Evolutionary conservation across 2,888 invertebrate genomes (phyloP).

Genomic region (Pristionchus fissidentatus): DNA sequence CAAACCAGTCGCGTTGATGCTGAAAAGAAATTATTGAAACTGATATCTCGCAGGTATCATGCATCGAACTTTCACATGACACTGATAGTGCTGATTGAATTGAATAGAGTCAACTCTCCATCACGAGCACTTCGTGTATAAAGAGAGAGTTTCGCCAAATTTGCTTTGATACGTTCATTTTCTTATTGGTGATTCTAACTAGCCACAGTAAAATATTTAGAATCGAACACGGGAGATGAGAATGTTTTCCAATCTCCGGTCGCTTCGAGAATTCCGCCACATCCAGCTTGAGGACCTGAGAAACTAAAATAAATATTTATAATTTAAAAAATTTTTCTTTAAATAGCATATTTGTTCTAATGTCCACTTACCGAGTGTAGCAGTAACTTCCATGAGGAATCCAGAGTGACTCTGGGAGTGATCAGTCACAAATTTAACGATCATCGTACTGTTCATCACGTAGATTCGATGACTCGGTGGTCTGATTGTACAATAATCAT

Average conservation of each 20-base stretch:
- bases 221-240: constrained; percentile 13
- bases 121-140: too few species aligned
- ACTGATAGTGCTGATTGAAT: too few species aligned
- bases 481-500: constrained; percentile 49
- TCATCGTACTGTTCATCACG: constrained; percentile 57
- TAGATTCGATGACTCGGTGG: constrained; percentile 57
- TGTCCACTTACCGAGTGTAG: constrained; percentile 59
- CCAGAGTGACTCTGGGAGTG: constrained; percentile 62
- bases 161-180: too few species aligned
- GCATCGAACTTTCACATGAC: too few species aligned
- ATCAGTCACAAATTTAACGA: constrained; percentile 68
- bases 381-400: constrained; percentile 66
- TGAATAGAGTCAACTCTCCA: too few species aligned
- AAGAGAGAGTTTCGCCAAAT: too few species aligned
- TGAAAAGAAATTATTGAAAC: background rate
- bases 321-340: background rate
- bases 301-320: background rate
- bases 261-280: constrained; percentile 70
- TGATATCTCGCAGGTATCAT: too few species aligned
- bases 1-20: background rate
- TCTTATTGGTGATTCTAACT: too few species aligned
- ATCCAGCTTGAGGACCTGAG: constrained; percentile 66
- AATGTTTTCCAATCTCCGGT: constrained; percentile 65
- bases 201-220: background rate
- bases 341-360: background rate